Evolutionary conservation across 1,140 invertebrate species (phyloP).

Genomic region (Ostrea denselamellosa): DNA sequence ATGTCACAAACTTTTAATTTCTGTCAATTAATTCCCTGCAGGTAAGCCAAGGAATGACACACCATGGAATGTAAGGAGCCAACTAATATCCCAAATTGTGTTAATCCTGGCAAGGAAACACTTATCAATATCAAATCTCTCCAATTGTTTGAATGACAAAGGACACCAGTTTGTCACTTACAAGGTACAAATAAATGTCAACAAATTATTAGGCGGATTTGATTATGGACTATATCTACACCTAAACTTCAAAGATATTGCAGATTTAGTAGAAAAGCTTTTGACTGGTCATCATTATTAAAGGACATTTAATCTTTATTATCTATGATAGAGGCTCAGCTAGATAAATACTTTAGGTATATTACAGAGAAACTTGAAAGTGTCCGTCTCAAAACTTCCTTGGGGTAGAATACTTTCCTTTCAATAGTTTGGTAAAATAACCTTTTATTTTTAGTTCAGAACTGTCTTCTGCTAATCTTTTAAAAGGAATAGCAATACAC

Average conservation of each 20-base stretch:
- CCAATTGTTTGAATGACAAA: constrained; percentile 30
- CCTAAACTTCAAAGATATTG: constrained; percentile 14
- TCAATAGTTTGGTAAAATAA: not conserved
- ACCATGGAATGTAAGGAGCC: constrained; percentile 24
- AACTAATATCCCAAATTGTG: constrained; percentile 30
- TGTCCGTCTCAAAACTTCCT: not conserved
- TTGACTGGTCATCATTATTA: constrained; percentile 36
- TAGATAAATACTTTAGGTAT: constrained; percentile 22
- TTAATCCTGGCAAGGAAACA: constrained; percentile 6
- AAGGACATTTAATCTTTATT: constrained; percentile 38
- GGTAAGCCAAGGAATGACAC: constrained; percentile 11
- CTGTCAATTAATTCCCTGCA: not conserved
- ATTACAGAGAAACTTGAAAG: constrained; percentile 5
- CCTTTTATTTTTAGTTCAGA: not conserved
- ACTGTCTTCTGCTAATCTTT: constrained; percentile 20
- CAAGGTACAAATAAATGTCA: constrained; percentile 17
- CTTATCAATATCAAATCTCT: constrained; percentile 29
- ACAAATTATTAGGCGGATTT: constrained; percentile 26
- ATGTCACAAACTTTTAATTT: constrained; percentile 34
- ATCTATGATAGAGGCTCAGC: constrained; percentile 10
- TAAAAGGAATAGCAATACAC: constrained; percentile 38
- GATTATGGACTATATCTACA: constrained; percentile 38
- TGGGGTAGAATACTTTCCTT: not conserved
- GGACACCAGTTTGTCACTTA: constrained; percentile 25
- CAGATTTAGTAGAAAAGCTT: constrained; percentile 27